These are phyloP conservation scores for Anneissia japonica DNA, from an alignment of 35 echinoderm and acorn worm genomes.

Conservation along the genomic window DNA sequence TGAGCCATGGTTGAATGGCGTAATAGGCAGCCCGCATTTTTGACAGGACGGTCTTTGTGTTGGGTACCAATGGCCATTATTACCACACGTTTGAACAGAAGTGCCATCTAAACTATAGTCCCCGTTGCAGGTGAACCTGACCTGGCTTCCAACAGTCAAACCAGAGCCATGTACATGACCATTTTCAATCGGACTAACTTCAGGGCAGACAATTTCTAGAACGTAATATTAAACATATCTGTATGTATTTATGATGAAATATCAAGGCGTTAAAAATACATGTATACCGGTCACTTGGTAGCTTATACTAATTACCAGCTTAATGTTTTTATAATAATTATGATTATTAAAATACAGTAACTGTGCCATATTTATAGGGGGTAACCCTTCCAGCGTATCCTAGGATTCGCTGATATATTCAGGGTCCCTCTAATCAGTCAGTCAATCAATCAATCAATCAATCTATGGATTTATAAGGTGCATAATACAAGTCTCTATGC, in stretches of 20 bases:
- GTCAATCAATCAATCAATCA: no score
- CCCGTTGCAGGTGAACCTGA: neutral
- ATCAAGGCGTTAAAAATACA: no score
- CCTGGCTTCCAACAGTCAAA: neutral
- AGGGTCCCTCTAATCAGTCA: no score
- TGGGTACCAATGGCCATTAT: neutral
- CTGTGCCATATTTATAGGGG: no score
- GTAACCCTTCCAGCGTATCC: no score
- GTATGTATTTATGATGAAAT: neutral
- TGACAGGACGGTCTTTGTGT: neutral
- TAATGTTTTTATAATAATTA: no score
- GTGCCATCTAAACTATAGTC: neutral
- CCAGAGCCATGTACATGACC: neutral
- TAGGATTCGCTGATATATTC: no score
- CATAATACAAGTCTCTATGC: no score
- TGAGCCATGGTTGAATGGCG: neutral
- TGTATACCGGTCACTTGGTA: no score
- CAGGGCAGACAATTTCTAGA: neutral
- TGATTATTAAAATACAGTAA: no score
- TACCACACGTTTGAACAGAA: neutral
- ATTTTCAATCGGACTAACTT: neutral
- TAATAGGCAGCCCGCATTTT: neutral
- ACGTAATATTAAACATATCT: neutral
- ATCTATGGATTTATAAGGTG: no score
- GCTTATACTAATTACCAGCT: no score